A percentile compares a stretch with the other conserved stretches of the same genome.
Conservation (phyloP, 2,888 invertebrate species). For the Agrotis clavis region DNA sequence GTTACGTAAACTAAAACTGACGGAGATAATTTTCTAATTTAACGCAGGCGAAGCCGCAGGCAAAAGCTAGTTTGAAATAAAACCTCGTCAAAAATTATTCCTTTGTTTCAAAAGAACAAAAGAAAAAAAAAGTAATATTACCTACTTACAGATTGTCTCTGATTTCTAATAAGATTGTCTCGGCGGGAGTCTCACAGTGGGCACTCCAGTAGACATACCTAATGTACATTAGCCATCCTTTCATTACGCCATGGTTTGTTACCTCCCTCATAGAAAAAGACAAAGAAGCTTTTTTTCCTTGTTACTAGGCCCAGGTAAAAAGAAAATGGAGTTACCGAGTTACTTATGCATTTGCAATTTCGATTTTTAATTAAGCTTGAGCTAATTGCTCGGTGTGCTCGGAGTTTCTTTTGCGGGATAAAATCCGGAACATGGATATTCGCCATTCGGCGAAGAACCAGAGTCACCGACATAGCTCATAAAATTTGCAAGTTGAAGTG, state of each 20-base stretch:
- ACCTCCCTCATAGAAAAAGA: slow-evolving; percentile 35
- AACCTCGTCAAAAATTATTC: not conserved
- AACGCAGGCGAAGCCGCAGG: too few relatives aligned
- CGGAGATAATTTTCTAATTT: not conserved
- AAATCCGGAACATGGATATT: too few relatives aligned
- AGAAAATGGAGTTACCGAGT: too few relatives aligned
- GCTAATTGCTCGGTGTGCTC: too few relatives aligned
- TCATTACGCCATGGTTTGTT: slow-evolving; percentile 68
- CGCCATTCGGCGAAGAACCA: too few relatives aligned
- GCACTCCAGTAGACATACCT: slow-evolving; percentile 56
- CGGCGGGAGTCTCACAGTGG: slow-evolving; percentile 58
- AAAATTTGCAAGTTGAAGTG: too few relatives aligned
- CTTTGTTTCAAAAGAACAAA: slow-evolving; percentile 23
- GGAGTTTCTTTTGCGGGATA: too few relatives aligned
- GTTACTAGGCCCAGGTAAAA: slow-evolving; percentile 17
- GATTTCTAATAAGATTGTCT: slow-evolving; percentile 65
- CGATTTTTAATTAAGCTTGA: too few relatives aligned
- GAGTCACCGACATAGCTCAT: too few relatives aligned
- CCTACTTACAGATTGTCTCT: slow-evolving; percentile 1
- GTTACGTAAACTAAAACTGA: too few relatives aligned
- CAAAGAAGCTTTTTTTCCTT: slow-evolving; percentile 52
- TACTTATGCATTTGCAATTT: too few relatives aligned
- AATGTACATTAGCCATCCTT: slow-evolving; percentile 70
- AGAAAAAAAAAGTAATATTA: not conserved
- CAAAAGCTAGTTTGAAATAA: not conserved